A percentile compares a stretch with the other conserved stretches of the same genome.
Conservation (phyloP, 1,140 invertebrate genomes). For the Cheumatopsyche charites region DNA sequence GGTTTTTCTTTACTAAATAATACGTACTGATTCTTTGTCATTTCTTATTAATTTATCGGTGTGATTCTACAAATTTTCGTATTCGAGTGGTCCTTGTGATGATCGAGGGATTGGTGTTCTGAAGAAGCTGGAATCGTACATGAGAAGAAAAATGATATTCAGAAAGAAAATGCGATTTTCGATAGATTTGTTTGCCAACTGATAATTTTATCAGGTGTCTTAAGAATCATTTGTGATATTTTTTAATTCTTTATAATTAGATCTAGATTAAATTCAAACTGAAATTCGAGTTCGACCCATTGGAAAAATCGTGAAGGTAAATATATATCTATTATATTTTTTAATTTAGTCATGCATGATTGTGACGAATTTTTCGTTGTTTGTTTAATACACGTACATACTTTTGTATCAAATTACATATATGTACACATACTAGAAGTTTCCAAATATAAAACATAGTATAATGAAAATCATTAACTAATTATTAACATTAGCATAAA, state of each 20-base stretch:
- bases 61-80: too few relatives aligned
- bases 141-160: conserved; percentile 47
- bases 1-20: too few relatives aligned
- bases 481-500: too few relatives aligned
- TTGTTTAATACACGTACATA: too few relatives aligned
- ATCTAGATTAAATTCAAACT: not conserved
- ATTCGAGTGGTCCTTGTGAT: not conserved
- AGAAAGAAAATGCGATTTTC: conserved; percentile 48
- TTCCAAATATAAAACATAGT: too few relatives aligned
- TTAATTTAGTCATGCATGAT: too few relatives aligned
- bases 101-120: not conserved
- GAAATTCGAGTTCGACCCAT: not conserved
- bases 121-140: conserved; percentile 21
- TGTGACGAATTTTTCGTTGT: too few relatives aligned
- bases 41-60: too few relatives aligned
- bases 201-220: conserved; percentile 15
- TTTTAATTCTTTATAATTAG: not conserved
- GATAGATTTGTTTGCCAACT: conserved; percentile 26
- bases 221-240: conserved; percentile 9
- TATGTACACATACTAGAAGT: too few relatives aligned
- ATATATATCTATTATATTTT: conserved; percentile 3
- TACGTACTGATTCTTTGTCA: too few relatives aligned
- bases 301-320: not conserved
- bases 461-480: too few relatives aligned
- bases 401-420: too few relatives aligned